Conservation (phyloP, 2,113 vertebrate species). For the Eleginops maclovinus region DNA sequence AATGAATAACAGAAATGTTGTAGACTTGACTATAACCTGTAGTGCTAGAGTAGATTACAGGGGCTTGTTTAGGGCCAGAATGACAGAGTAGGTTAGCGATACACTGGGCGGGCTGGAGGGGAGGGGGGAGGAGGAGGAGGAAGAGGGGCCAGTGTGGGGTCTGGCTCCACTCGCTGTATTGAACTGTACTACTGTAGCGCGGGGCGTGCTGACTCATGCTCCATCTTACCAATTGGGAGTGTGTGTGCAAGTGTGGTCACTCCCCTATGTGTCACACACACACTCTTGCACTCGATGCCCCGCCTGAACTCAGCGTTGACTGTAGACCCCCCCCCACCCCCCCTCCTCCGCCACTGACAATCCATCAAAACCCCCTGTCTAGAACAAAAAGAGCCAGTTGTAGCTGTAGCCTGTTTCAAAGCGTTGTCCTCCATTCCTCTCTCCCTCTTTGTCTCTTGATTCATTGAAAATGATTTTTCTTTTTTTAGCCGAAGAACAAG, state of each 20-base stretch:
- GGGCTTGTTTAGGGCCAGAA: conserved; percentile 66
- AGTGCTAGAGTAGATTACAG: conserved; percentile 56
- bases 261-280: conserved; percentile 80
- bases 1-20: not conserved
- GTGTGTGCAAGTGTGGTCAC: conserved; percentile 79
- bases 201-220: conserved; percentile 86
- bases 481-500: conserved; percentile 39
- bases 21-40: conserved; percentile 24
- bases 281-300: conserved; percentile 79
- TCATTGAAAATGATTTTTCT: conserved; percentile 57
- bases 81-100: conserved; percentile 63
- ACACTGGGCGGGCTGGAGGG: conserved; percentile 67
- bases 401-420: conserved; percentile 68
- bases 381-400: conserved; percentile 82
- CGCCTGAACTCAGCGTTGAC: conserved; percentile 82
- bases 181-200: conserved; percentile 76
- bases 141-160: conserved; percentile 75
- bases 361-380: conserved; percentile 79
- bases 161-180: conserved; percentile 74
- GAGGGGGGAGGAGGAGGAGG: conserved; percentile 31
- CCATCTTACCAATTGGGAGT: conserved; percentile 80
- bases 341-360: conserved; percentile 66
- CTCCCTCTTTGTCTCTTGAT: conserved; percentile 43
- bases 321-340: conserved; percentile 65
- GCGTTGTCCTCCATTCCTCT: conserved; percentile 17